Evolutionary conservation across 30 jellyfish, hydroid and myxozoan species (phyloP).

Genomic region (Clytia hemisphaerica): DNA sequence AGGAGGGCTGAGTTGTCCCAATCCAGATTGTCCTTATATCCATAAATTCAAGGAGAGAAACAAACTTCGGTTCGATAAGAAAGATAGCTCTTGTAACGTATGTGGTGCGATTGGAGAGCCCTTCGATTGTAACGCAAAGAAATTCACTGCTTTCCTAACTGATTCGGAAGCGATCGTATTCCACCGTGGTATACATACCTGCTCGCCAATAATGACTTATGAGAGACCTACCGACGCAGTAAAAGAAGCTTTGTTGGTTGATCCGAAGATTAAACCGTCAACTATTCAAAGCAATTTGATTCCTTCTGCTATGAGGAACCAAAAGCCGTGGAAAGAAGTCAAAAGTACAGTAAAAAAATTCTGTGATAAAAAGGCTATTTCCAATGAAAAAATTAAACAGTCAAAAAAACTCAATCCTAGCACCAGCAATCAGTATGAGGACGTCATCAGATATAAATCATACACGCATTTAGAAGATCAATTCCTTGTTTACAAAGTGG

Average conservation of each 20-base stretch:
- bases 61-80: background rate
- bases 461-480: background rate
- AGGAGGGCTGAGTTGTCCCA: no score
- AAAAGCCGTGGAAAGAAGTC: background rate
- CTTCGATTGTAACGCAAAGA: background rate
- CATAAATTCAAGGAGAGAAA: background rate
- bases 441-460: background rate
- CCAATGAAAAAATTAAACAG: no score
- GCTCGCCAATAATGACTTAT: background rate
- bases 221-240: background rate
- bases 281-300: background rate
- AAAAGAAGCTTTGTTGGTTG: background rate
- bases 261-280: background rate
- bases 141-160: background rate
- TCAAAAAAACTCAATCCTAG: no score
- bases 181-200: slow-evolving; percentile 5
- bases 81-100: background rate
- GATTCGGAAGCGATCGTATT: background rate
- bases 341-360: background rate
- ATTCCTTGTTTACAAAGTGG: background rate
- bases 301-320: background rate
- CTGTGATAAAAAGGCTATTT: no score
- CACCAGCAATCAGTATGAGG: background rate
- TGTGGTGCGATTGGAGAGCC: background rate
- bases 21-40: no score